phyloP scores from a whole-genome alignment of 2,113 vertebrate genomes.

The Monopterus albus region DNA sequence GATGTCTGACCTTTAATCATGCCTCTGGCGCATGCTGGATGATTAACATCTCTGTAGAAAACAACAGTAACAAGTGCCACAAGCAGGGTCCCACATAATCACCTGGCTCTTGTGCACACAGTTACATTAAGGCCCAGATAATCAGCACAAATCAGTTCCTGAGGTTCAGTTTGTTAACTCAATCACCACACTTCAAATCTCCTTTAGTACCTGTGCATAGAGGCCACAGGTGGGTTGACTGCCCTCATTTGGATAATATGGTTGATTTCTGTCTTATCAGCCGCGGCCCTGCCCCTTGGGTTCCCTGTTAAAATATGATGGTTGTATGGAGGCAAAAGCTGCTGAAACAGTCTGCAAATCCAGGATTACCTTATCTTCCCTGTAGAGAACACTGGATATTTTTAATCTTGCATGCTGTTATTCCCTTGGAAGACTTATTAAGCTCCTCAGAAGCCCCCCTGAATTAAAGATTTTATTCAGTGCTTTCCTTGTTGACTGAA shows the following conservation, averaged over 20 bases:
- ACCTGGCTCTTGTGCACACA: slow-evolving; percentile 46
- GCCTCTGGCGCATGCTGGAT: slow-evolving; percentile 59
- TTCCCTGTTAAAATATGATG: not conserved
- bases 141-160: slow-evolving; percentile 56
- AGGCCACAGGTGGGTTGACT: slow-evolving; percentile 5
- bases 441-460: too few species aligned
- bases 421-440: not conserved
- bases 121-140: slow-evolving; percentile 24
- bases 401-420: not conserved
- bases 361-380: not conserved
- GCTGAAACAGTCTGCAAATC: not conserved
- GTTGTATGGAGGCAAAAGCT: not conserved
- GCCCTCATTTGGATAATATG: not conserved
- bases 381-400: not conserved
- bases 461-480: too few species aligned
- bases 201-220: not conserved
- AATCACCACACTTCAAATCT: slow-evolving; percentile 18
- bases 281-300: not conserved
- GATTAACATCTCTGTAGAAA: slow-evolving; percentile 72
- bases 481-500: not conserved
- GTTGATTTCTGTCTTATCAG: slow-evolving; percentile 5
- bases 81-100: slow-evolving; percentile 60
- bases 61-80: slow-evolving; percentile 60
- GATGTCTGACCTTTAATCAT: slow-evolving; percentile 71
- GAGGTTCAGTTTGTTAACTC: slow-evolving; percentile 30